These are phyloP conservation scores for Mimachlamys varia DNA, from an alignment of 2,888 invertebrate species.

Conservation along the genomic window DNA sequence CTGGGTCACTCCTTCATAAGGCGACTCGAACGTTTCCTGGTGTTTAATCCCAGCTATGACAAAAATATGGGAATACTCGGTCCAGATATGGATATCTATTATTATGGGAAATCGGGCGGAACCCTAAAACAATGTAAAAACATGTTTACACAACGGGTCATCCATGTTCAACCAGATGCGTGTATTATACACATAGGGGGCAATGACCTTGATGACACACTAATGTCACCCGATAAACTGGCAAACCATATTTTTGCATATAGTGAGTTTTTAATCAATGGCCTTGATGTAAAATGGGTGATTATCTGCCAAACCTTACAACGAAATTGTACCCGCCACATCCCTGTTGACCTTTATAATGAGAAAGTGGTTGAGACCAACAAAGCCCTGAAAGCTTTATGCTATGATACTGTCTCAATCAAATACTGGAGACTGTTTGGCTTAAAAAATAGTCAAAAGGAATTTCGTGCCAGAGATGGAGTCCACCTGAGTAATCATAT, in stretches of 20 bases:
- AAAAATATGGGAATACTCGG: too few relatives aligned
- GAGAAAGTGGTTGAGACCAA: not conserved
- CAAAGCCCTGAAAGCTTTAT: not conserved
- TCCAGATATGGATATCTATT: not conserved
- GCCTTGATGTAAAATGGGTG: not conserved
- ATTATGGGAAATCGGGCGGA: not conserved
- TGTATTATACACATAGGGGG: not conserved
- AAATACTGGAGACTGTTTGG: not conserved
- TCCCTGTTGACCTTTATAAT: not conserved
- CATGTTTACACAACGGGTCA: not conserved
- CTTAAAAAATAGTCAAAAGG: not conserved
- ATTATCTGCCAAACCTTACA: not conserved
- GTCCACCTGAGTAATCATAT: not conserved
- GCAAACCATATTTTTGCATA: not conserved
- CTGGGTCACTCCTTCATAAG: too few relatives aligned
- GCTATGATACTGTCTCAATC: not conserved
- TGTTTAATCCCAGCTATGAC: not conserved
- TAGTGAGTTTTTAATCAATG: not conserved
- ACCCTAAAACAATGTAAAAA: not conserved
- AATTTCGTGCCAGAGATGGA: not conserved
- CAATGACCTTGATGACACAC: not conserved
- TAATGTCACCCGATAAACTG: not conserved
- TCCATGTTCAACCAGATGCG: not conserved
- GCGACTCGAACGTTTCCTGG: too few relatives aligned
- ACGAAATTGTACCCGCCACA: not conserved